Conservation (phyloP, 2,113 vertebrate genomes). For the Oreochromis aureus region DNA sequence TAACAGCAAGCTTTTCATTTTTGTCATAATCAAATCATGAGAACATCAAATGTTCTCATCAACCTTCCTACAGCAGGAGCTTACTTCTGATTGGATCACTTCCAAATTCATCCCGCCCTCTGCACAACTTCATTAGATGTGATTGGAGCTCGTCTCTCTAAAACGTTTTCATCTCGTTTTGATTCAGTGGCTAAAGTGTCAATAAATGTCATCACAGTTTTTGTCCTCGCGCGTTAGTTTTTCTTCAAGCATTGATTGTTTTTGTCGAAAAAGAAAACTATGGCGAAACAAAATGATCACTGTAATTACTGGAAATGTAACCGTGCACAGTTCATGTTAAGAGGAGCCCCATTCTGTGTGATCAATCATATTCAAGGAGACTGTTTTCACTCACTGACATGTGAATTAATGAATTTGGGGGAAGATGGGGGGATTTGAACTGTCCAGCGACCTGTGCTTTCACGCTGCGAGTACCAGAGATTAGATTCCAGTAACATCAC, state of each 20-base stretch:
- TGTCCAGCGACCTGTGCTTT: neutral
- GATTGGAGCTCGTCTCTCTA: neutral
- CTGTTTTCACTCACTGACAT: neutral
- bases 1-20: rapidly evolving
- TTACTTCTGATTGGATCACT: neutral
- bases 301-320: neutral
- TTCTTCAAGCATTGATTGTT: neutral
- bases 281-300: neutral
- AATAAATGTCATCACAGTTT: rapidly evolving
- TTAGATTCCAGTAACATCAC: neutral
- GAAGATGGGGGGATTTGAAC: neutral
- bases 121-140: neutral
- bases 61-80: neutral
- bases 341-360: neutral
- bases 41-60: neutral
- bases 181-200: neutral
- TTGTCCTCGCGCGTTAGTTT: rapidly evolving
- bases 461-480: neutral
- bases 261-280: neutral
- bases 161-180: neutral
- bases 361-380: neutral
- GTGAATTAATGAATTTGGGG: neutral
- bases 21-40: no score
- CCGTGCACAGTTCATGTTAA: neutral
- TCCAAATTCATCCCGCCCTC: neutral